These are phyloP conservation scores for Trinectes maculatus DNA, from an alignment of 2,113 vertebrate species.

Conservation along the genomic window DNA sequence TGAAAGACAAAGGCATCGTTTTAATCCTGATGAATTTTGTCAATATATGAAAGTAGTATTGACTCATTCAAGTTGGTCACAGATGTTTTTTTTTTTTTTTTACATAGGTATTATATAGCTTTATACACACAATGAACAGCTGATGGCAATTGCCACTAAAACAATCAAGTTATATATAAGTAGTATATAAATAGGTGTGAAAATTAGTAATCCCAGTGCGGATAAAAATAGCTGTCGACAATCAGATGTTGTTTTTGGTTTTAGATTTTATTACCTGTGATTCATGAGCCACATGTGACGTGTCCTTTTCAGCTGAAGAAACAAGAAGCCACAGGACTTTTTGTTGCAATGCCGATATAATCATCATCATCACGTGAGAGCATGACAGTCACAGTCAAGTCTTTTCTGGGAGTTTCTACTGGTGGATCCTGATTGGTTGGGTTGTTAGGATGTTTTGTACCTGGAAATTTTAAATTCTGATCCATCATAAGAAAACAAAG, in stretches of 20 bases:
- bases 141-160: background rate
- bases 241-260: too few species aligned
- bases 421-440: background rate
- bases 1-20: too few species aligned
- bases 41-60: too few species aligned
- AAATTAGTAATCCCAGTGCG: too few species aligned
- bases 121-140: too few species aligned
- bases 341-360: background rate
- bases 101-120: too few species aligned
- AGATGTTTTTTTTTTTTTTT: too few species aligned
- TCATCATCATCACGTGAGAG: background rate
- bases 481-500: background rate
- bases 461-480: background rate
- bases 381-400: too few species aligned
- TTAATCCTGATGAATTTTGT: too few species aligned
- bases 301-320: background rate
- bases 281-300: background rate
- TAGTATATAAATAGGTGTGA: too few species aligned
- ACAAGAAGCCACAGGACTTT: background rate
- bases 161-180: background rate
- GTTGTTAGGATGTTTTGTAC: background rate
- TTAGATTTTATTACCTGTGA: background rate
- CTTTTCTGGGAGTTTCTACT: background rate
- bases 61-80: too few species aligned
- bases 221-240: too few species aligned